Conservation (phyloP, 2,797 vertebrate genomes). For the Falco biarmicus region DNA sequence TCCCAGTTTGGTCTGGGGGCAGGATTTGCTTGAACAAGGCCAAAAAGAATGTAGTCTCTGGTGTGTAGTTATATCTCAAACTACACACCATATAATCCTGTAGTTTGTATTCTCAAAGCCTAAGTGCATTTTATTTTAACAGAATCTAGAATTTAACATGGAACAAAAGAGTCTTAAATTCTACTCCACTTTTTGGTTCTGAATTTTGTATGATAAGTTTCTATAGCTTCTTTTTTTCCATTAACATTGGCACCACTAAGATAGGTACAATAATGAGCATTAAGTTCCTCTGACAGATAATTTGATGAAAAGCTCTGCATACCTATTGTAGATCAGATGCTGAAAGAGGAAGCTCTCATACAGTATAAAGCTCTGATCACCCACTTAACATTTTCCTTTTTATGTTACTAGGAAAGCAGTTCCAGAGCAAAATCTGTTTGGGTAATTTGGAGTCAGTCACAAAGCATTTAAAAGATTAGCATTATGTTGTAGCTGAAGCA, state of each 20-base stretch:
- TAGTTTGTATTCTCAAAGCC: background rate
- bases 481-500: background rate
- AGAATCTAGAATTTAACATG: background rate
- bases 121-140: constrained; percentile 6
- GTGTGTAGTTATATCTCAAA: background rate
- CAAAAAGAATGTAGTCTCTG: constrained; percentile 29
- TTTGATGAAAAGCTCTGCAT: background rate
- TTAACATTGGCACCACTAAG: background rate
- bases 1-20: constrained; percentile 42
- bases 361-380: background rate
- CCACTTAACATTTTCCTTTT: background rate
- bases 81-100: too few species aligned
- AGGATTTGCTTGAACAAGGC: constrained; percentile 57
- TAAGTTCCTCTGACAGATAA: background rate
- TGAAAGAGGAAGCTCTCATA: background rate
- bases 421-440: background rate
- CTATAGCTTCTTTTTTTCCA: background rate
- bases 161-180: background rate
- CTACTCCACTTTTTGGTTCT: background rate
- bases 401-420: background rate
- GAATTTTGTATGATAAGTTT: background rate
- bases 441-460: background rate
- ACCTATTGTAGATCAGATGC: background rate
- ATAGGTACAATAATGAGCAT: background rate
- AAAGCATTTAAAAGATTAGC: background rate